Evolutionary conservation across 2,888 invertebrate genomes (phyloP).

Genomic region (Clivina fossor): DNA sequence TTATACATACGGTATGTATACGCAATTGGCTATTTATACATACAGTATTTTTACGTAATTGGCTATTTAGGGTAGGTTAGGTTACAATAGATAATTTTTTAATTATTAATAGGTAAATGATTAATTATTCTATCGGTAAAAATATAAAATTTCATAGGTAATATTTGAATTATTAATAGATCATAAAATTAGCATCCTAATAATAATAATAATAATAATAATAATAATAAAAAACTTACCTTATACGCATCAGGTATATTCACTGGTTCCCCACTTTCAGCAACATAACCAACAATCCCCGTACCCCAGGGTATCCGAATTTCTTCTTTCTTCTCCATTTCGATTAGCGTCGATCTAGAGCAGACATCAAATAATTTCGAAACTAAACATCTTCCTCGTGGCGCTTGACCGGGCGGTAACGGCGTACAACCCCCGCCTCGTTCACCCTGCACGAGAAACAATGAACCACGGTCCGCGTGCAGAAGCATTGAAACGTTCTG

Average conservation of each 20-base stretch:
- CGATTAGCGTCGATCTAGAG: constrained; percentile 86
- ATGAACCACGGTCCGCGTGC: constrained; percentile 88
- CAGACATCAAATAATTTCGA: constrained; percentile 95
- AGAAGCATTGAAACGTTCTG: constrained; percentile 91
- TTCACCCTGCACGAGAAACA: constrained; percentile 85
- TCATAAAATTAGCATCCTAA: too few species aligned
- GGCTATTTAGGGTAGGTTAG: too few species aligned
- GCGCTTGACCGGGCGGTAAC: constrained; percentile 47
- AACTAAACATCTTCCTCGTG: constrained; percentile 71
- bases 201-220: background rate
- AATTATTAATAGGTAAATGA: too few species aligned
- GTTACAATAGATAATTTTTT: too few species aligned
- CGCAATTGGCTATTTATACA: too few species aligned
- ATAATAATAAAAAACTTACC: constrained; percentile 55
- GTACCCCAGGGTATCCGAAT: constrained; percentile 93
- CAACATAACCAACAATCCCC: constrained; percentile 93
- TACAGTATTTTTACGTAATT: too few species aligned
- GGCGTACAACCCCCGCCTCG: constrained; percentile 51
- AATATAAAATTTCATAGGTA: too few species aligned
- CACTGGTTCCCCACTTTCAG: constrained; percentile 87
- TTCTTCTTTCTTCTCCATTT: constrained; percentile 90
- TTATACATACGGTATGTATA: too few species aligned
- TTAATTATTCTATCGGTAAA: too few species aligned
- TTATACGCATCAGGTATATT: constrained; percentile 96
- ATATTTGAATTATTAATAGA: too few species aligned